Evolutionary conservation across 1,140 invertebrate species (phyloP).

Genomic region (Eupeodes corollae): DNA sequence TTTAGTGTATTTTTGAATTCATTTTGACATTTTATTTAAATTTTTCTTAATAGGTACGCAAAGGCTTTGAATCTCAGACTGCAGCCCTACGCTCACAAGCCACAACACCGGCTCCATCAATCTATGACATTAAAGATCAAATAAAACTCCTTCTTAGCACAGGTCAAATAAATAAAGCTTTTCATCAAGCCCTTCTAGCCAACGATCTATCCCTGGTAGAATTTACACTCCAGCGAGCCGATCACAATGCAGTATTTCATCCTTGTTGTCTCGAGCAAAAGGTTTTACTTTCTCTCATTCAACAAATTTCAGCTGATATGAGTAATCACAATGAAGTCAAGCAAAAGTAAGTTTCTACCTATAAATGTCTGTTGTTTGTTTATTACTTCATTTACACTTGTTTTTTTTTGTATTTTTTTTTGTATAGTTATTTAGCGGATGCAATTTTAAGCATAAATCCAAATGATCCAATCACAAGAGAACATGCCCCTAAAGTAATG

Average conservation of each 20-base stretch:
- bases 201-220: constrained; percentile 75
- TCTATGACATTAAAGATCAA: constrained; percentile 53
- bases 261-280: constrained; percentile 65
- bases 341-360: constrained; percentile 51
- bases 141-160: constrained; percentile 59
- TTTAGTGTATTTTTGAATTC: neutral
- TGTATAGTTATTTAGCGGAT: constrained; percentile 80
- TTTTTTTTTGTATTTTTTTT: constrained; percentile 25
- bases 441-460: constrained; percentile 74
- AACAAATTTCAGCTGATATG: constrained; percentile 83
- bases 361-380: neutral
- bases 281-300: constrained; percentile 80
- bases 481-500: constrained; percentile 72
- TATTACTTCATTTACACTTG: neutral
- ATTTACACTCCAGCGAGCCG: constrained; percentile 69
- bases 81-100: constrained; percentile 52
- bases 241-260: constrained; percentile 63
- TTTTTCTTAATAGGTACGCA: constrained; percentile 36
- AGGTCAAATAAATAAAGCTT: constrained; percentile 72
- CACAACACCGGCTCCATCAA: constrained; percentile 50
- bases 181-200: constrained; percentile 79
- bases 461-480: constrained; percentile 61
- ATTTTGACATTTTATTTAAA: neutral
- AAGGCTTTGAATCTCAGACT: constrained; percentile 48
- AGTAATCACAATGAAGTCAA: constrained; percentile 75